Conservation (phyloP, 2,113 vertebrate species). For the Poeciliopsis prolifica region DNA sequence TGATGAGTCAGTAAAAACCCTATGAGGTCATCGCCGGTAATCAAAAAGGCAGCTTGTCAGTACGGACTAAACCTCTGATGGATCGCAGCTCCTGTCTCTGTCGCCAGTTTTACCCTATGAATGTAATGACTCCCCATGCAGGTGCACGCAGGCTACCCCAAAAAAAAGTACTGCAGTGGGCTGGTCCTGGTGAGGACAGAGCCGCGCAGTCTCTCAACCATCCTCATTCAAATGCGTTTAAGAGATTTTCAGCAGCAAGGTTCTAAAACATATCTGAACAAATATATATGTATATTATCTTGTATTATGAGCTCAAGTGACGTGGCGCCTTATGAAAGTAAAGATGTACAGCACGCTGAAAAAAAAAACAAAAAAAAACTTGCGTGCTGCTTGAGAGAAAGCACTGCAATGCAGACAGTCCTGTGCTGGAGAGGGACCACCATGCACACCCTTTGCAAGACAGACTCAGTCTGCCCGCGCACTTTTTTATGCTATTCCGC, state of each 20-base stretch:
- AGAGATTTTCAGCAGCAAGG: neutral
- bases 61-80: constrained; percentile 19
- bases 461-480: constrained; percentile 18
- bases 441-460: constrained; percentile 64
- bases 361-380: constrained; percentile 66
- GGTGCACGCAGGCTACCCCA: constrained; percentile 12
- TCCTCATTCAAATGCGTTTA: constrained; percentile 11
- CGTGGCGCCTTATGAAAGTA: constrained; percentile 19
- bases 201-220: constrained; percentile 10
- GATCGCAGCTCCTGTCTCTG: constrained; percentile 11
- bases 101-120: neutral
- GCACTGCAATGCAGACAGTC: constrained; percentile 85
- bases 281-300: neutral
- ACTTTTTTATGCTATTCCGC: constrained; percentile 23
- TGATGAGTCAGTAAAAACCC: constrained; percentile 40
- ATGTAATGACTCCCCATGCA: constrained; percentile 16
- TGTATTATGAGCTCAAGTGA: neutral
- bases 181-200: constrained; percentile 70
- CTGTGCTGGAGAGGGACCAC: constrained; percentile 41
- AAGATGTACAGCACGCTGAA: constrained; percentile 48
- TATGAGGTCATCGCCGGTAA: constrained; percentile 29
- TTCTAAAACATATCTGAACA: neutral
- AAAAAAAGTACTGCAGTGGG: constrained; percentile 78
- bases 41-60: constrained; percentile 24
- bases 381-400: constrained; percentile 69